Percentiles rank a stretch among this genome's conserved stretches.
Evolutionary conservation across 2,888 invertebrate species (phyloP).

Genomic region (Drosophila emarginata): DNA sequence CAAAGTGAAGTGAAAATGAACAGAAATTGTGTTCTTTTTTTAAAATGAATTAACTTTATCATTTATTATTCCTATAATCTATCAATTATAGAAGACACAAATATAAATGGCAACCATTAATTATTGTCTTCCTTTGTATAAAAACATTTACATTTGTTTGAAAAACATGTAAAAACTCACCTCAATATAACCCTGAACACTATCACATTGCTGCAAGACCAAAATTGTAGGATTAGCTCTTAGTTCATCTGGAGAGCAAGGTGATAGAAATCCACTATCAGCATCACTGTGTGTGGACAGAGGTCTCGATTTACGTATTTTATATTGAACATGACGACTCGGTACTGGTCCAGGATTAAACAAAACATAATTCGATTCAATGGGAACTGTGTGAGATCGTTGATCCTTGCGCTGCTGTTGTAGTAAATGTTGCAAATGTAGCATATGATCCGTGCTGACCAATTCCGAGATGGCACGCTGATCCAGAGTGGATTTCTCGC

Average conservation of each 20-base stretch:
- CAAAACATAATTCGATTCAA: slow-evolving; percentile 82
- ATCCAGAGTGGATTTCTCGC: slow-evolving; percentile 45
- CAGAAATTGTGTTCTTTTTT: neutral
- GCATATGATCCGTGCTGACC: slow-evolving; percentile 73
- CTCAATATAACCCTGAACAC: slow-evolving; percentile 82
- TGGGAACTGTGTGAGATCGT: slow-evolving; percentile 80
- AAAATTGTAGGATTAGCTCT: slow-evolving; percentile 80
- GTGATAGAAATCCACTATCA: slow-evolving; percentile 86
- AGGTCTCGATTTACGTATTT: slow-evolving; percentile 81
- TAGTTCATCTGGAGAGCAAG: slow-evolving; percentile 85
- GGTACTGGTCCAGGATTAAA: slow-evolving; percentile 82
- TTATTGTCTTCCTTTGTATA: too few relatives aligned
- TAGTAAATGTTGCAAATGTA: slow-evolving; percentile 73
- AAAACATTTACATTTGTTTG: too few relatives aligned
- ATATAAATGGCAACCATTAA: neutral
- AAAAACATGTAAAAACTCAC: slow-evolving; percentile 62
- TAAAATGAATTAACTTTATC: neutral
- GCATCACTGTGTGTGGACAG: slow-evolving; percentile 84
- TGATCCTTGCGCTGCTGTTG: slow-evolving; percentile 70
- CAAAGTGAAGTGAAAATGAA: slow-evolving; percentile 3
- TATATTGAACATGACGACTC: slow-evolving; percentile 81
- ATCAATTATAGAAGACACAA: neutral
- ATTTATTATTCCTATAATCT: neutral
- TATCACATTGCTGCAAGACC: slow-evolving; percentile 82
- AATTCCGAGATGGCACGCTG: slow-evolving; percentile 75